Conservation (phyloP, 2,888 invertebrate species). For the Mimas tiliae region DNA sequence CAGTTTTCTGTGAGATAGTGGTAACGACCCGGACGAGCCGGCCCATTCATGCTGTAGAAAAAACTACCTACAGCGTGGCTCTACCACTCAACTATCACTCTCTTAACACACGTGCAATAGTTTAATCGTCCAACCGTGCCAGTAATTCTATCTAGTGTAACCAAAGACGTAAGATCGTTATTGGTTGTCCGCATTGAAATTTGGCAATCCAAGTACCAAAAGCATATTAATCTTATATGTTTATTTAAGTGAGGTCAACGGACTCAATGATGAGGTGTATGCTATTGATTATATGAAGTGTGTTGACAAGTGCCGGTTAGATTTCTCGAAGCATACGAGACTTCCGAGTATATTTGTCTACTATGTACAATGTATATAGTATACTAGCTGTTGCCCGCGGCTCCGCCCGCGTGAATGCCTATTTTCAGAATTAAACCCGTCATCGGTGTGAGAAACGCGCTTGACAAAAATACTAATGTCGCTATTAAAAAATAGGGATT, state of each 20-base stretch:
- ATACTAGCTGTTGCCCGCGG: too few relatives aligned
- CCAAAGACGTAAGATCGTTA: not conserved
- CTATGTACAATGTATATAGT: not conserved
- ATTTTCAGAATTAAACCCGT: too few relatives aligned
- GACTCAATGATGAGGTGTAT: not conserved
- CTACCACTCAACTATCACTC: too few relatives aligned
- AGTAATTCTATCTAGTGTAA: constrained; percentile 12
- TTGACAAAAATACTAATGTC: too few relatives aligned
- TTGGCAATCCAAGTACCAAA: constrained; percentile 1
- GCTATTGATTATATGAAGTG: constrained; percentile 5
- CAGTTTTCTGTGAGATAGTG: too few relatives aligned
- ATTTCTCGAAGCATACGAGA: not conserved
- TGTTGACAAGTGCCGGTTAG: not conserved
- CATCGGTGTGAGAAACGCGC: too few relatives aligned
- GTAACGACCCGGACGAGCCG: too few relatives aligned
- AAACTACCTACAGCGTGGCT: too few relatives aligned
- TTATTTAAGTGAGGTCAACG: constrained; percentile 6
- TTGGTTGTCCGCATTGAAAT: constrained; percentile 20
- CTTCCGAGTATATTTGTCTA: not conserved
- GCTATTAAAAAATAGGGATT: too few relatives aligned
- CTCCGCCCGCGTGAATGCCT: too few relatives aligned
- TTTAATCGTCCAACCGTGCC: constrained; percentile 29
- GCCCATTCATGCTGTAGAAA: too few relatives aligned
- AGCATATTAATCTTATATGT: not conserved
- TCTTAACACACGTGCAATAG: too few relatives aligned